These are phyloP conservation scores for Erythrolamprus reginae DNA, from an alignment of 2,113 vertebrate species.

Conservation along the genomic window DNA sequence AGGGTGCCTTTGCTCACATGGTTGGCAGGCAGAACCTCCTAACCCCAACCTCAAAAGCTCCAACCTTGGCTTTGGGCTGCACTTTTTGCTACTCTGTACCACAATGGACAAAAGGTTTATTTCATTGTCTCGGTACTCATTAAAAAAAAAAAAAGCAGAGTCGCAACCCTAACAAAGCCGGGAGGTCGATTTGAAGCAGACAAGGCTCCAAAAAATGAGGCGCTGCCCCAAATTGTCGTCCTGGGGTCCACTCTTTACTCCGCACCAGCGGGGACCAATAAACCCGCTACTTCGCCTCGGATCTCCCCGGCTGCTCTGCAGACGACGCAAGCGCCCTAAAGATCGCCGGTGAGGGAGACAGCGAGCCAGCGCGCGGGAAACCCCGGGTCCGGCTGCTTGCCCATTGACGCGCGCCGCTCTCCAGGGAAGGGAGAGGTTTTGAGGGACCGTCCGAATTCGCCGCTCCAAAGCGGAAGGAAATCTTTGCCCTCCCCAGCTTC, in stretches of 20 bases:
- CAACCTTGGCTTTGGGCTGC: background rate
- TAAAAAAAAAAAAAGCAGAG: background rate
- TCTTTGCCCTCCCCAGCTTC: background rate
- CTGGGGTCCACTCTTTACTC: background rate
- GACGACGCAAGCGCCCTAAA: slow-evolving; percentile 26
- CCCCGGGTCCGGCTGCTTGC: background rate
- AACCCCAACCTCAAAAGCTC: background rate
- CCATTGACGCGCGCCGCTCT: background rate
- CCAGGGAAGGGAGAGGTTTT: background rate
- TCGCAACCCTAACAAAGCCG: background rate
- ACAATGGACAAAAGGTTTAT: background rate
- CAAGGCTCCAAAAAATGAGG: no score
- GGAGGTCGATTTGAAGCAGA: background rate
- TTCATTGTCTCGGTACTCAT: background rate
- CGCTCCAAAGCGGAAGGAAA: no score
- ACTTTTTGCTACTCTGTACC: background rate
- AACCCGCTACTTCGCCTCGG: slow-evolving; percentile 10
- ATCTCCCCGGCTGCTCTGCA: slow-evolving; percentile 39
- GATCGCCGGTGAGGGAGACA: background rate
- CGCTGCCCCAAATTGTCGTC: background rate
- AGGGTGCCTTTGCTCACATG: background rate
- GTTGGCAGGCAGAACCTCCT: background rate
- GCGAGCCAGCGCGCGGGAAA: background rate
- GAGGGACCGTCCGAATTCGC: background rate
- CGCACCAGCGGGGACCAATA: background rate